A percentile compares a stretch with the other conserved stretches of the same genome.
Conservation (phyloP, 2,113 vertebrate genomes). For the Planiliza haematocheilus region DNA sequence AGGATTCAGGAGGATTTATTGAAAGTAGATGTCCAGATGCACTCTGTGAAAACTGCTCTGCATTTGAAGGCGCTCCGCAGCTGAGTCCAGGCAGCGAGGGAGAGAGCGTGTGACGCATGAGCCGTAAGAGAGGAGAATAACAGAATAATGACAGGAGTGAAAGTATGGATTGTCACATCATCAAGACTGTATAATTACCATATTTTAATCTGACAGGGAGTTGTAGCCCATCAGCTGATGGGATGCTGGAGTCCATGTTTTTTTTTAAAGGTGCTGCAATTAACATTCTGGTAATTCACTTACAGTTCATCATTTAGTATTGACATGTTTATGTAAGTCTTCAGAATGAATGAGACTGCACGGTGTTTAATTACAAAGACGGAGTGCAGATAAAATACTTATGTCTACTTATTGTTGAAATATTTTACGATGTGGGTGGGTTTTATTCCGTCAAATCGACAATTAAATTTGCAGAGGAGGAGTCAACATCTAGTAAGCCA, state of each 20-base stretch:
- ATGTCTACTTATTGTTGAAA: background rate
- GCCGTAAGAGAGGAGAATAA: conserved; percentile 25
- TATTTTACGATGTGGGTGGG: background rate
- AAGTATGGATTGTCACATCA: conserved; percentile 42
- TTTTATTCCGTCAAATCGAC: background rate
- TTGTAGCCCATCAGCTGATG: conserved; percentile 24
- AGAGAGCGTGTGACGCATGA: background rate
- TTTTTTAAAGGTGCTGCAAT: background rate
- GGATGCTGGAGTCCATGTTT: background rate
- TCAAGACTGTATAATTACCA: conserved; percentile 47
- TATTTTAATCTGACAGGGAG: conserved; percentile 49
- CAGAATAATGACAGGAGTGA: conserved; percentile 39
- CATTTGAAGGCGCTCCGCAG: conserved; percentile 16
- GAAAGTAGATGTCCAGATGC: conserved; percentile 36
- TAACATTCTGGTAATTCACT: background rate
- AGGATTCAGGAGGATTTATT: conserved; percentile 30
- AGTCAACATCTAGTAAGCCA: conserved; percentile 2
- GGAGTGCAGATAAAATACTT: no score
- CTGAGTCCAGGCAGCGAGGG: conserved; percentile 10
- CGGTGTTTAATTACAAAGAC: background rate
- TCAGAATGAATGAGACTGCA: background rate
- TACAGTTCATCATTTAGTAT: background rate
- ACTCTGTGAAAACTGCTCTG: conserved; percentile 3
- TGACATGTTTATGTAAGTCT: background rate
- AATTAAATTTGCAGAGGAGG: background rate